These are phyloP conservation scores for Mantis religiosa DNA, from an alignment of 2,888 invertebrate genomes.

Conservation along the genomic window DNA sequence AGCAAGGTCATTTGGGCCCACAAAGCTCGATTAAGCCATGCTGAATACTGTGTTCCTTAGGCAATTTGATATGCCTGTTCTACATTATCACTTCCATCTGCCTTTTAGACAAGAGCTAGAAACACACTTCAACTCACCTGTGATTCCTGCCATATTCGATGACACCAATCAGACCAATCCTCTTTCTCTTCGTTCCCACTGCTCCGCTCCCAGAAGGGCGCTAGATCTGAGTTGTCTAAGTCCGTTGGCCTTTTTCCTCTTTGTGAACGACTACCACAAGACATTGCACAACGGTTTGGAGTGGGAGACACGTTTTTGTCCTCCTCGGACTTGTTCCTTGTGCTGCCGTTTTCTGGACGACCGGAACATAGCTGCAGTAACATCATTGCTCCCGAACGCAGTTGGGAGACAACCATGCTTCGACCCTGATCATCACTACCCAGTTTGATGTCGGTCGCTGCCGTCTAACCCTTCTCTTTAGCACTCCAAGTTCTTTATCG, in stretches of 20 bases:
- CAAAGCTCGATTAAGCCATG: no score
- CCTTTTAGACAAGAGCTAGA: no score
- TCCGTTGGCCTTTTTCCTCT: neutral
- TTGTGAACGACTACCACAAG: neutral
- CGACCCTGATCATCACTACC: neutral
- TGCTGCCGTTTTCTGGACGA: neutral
- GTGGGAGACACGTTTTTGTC: neutral
- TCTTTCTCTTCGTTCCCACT: neutral
- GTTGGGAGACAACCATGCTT: neutral
- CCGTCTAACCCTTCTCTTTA: neutral
- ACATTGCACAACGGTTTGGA: neutral
- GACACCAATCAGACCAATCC: neutral
- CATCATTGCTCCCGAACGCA: neutral
- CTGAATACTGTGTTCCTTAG: no score
- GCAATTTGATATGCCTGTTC: no score
- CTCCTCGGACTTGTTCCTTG: neutral
- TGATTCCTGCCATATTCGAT: neutral
- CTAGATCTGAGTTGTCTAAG: neutral
- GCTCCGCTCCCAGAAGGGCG: neutral
- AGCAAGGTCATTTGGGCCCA: no score
- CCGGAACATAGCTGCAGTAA: neutral
- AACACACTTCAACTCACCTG: neutral
- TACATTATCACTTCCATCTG: no score
- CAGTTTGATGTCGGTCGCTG: neutral
- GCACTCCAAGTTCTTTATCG: neutral